Evolutionary conservation across 2,888 invertebrate genomes (phyloP), one percentile per base, ranked within the genome.

Genomic region (Drosophila rubida): DNA sequence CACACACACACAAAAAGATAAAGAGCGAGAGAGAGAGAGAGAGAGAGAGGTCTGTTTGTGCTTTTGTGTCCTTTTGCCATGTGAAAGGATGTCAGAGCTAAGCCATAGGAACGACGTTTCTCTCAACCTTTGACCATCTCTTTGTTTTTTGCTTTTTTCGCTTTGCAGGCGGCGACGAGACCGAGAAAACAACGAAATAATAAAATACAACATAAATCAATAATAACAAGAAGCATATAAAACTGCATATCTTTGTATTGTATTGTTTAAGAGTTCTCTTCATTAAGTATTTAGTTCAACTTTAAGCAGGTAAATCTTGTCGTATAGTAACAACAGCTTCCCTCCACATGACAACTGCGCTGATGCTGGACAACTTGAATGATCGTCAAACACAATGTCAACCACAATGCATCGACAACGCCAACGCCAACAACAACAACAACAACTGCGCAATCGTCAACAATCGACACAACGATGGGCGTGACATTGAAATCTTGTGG

Each of bases 311-410:
- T 88, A 88, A 70, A 53, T 73, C 44, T 72, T 49, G 62, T 70
- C 73, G 59, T 69, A 69, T 76, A 88, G 78, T 88, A 88, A 89
- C 80, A 77, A 88, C 78, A 84, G 87, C 80, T 82, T 88, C 80
- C 88, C 89, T 84, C 82, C 88, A 89, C 80, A 85, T 84, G 79
- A 50, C 70, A 55, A 65, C 59, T n/a, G n/a, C 14, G 14, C 51
- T 55, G 53, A 30, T 66, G 19, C 54, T 69, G 19, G 14, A 44
- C 50, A 16, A 57, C 11, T n/a, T 6, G 27, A 66, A 49, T 48
- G n/a, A 62, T 72, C 23, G 42, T 60, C 69, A 30, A 45, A 57
- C 41, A 44, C 22, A 57, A 65, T 53, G 27, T 55, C 44, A 23
- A 39, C 49, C 42, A 63, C 57, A 42, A 58, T 72, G 58, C 55